Conservation (phyloP, 2,797 vertebrate genomes). For the Silurus lanzhouensis region DNA sequence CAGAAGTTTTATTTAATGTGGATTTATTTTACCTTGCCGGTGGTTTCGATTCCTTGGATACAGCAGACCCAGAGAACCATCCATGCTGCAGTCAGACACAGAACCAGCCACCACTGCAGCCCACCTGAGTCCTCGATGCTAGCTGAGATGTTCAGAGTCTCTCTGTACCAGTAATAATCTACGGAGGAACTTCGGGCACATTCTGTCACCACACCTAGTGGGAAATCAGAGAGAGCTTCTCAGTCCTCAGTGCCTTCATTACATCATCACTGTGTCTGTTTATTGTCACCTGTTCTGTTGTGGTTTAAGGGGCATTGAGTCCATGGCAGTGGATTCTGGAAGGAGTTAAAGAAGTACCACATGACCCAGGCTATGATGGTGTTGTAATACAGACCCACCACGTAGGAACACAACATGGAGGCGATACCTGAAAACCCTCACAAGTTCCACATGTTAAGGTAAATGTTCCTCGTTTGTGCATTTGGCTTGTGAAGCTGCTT, state of each 20-base stretch:
- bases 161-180: slow-evolving; percentile 89
- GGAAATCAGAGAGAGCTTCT: not conserved
- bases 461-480: no score
- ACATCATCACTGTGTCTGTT: not conserved
- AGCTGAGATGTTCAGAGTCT: slow-evolving; percentile 80
- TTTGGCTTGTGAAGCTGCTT: no score
- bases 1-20: not conserved
- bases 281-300: slow-evolving; percentile 74
- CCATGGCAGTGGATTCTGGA: slow-evolving; percentile 91
- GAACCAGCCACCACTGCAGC: slow-evolving; percentile 83
- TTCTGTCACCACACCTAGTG: slow-evolving; percentile 73
- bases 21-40: slow-evolving; percentile 82
- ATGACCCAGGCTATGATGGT: slow-evolving; percentile 90
- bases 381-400: slow-evolving; percentile 85
- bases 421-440: slow-evolving; percentile 72
- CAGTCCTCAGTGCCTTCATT: not conserved
- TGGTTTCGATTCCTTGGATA: slow-evolving; percentile 86
- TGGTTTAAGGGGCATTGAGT: slow-evolving; percentile 74
- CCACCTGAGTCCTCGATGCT: slow-evolving; percentile 72
- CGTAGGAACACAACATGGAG: slow-evolving; percentile 80
- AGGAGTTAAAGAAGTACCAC: slow-evolving; percentile 99
- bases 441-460: not conserved
- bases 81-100: slow-evolving; percentile 80
- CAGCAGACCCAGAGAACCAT: slow-evolving; percentile 78
- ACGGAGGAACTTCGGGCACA: slow-evolving; percentile 80